Evolutionary conservation across 2,113 vertebrate species (phyloP).

Genomic region (Neolamprologus sp.): DNA sequence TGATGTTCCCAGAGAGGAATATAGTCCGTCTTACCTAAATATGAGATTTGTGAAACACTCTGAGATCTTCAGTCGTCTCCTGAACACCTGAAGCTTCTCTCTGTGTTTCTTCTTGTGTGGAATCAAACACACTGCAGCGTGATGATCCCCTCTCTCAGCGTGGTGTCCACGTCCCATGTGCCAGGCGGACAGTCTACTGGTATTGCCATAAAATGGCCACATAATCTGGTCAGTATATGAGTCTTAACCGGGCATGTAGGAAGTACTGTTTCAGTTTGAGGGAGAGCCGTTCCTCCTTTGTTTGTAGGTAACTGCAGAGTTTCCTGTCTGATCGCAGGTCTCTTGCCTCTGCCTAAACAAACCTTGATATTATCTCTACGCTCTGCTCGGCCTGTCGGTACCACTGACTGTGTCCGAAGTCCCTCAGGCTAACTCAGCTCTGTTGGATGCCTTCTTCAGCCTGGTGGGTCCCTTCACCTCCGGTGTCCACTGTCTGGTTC

Average conservation of each 20-base stretch:
- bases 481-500: neutral
- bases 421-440: neutral
- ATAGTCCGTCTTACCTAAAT: neutral
- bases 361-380: neutral
- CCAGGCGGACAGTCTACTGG: neutral
- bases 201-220: neutral
- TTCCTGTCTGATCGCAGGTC: neutral
- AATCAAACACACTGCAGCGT: neutral
- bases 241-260: neutral
- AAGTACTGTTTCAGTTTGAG: neutral
- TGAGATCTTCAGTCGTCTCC: neutral
- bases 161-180: neutral
- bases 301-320: neutral
- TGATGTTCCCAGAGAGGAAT: neutral
- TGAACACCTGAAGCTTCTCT: neutral
- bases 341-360: neutral
- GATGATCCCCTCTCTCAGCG: neutral
- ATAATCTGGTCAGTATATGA: neutral
- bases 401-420: neutral
- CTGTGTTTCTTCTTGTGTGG: neutral
- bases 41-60: neutral
- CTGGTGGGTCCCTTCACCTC: neutral
- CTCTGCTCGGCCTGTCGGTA: neutral
- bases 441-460: neutral
- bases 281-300: neutral